Conservation (phyloP, 2,888 invertebrate species). For the Himalopsyche japonica region DNA sequence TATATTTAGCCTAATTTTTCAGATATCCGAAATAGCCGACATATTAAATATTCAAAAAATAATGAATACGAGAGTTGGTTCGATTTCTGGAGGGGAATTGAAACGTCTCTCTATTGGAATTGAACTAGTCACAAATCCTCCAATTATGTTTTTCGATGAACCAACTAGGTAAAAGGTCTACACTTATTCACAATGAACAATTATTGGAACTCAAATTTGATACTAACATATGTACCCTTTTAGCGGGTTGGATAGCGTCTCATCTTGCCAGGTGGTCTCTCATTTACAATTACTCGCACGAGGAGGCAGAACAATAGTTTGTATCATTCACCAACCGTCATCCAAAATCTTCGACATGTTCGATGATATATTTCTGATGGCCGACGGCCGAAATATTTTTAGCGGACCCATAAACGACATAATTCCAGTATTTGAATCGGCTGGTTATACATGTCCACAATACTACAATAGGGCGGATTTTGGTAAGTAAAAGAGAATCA, state of each 20-base stretch:
- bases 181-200: not conserved
- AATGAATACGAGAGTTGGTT: constrained; percentile 69
- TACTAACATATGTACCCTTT: constrained; percentile 40
- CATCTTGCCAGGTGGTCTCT: constrained; percentile 68
- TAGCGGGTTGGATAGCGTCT: constrained; percentile 66
- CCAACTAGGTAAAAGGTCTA: constrained; percentile 76
- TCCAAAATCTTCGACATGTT: constrained; percentile 74
- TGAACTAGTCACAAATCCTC: constrained; percentile 89
- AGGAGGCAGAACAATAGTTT: constrained; percentile 70
- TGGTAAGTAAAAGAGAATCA: constrained; percentile 57
- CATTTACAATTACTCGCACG: constrained; percentile 67
- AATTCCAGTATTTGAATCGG: constrained; percentile 61
- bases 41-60: constrained; percentile 76
- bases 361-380: constrained; percentile 72
- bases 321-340: constrained; percentile 79
- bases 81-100: constrained; percentile 88
- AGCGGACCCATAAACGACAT: constrained; percentile 67
- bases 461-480: constrained; percentile 82
- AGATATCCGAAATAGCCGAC: constrained; percentile 79
- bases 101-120: constrained; percentile 88
- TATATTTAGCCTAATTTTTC: not conserved
- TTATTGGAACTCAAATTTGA: not conserved
- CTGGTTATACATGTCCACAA: constrained; percentile 69
- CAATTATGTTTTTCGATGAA: constrained; percentile 90
- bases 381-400: constrained; percentile 70